Evolutionary conservation across 2,888 invertebrate genomes (phyloP), one percentile per base, ranked within the genome.

Genomic region (Shargacucullia verbasci): DNA sequence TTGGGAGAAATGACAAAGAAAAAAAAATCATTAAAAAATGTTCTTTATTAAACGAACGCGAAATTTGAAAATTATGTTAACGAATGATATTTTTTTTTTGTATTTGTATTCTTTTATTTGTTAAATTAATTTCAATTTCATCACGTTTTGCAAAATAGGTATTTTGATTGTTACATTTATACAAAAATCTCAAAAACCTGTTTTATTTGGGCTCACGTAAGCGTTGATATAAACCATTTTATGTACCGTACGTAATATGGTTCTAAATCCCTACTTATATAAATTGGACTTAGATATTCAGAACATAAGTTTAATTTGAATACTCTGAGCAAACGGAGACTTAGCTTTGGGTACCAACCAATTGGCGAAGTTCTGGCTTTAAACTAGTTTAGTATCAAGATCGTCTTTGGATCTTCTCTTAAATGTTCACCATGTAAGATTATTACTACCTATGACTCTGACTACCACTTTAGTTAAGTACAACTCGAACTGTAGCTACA

Each of bases 231-330:
- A 40, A 64, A 33, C 27, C 4, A 11, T 58, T 44, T 13, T 40
- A 48, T 40, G 11, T 15, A 34, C 11, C 14, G 1, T 12, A 0
- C 31, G 45, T 39, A 13, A 13, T 3, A 13, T 13, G 0, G 3
- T 13, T 0, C 8, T 35, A 20, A 20, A 2, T 20, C 20, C 20
- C 20, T 20, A 20, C 20, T 3, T 20, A 20, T 4, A n/a, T n/a
- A n/a, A n/a, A n/a, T n/a, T n/a, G n/a, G 4, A 20, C 20, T 20
- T 20, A 20, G 12, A 12, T 13, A 46, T 35, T 59, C 20, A 12
- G 14, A 33, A 29, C 14, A 9, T 11, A 29, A 56, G 49, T 73
- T 69, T 37, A 69, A 69, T 59, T 59, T 53, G 15, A 45, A 43
- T 48, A 69, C 37, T 56, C 69, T n/a, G 38, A 40, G 40, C 40